Conservation (phyloP, 1,140 invertebrate species). For the Calephelis virginiensis region DNA sequence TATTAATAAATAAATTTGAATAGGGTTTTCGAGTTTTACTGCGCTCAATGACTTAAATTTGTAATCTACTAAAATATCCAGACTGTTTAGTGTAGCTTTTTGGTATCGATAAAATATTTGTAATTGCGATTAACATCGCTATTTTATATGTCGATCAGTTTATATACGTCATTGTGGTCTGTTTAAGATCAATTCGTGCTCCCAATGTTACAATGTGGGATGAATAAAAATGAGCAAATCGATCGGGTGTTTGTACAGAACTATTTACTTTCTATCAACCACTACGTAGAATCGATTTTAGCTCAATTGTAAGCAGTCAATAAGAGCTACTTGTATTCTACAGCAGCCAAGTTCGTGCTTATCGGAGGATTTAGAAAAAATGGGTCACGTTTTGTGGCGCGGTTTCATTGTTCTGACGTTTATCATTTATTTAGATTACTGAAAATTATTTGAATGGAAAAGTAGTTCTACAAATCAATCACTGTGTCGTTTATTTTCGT, state of each 20-base stretch:
- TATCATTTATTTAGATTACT: conserved; percentile 8
- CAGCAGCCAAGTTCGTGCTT: conserved; percentile 29
- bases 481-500: no score
- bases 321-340: conserved; percentile 8
- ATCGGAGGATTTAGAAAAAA: conserved; percentile 37
- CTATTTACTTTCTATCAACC: background rate
- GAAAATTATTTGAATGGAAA: no score
- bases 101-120: no score
- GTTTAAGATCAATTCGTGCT: conserved; percentile 4
- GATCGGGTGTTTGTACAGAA: background rate
- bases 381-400: conserved; percentile 35
- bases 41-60: no score
- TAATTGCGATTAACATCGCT: background rate
- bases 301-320: conserved; percentile 14
- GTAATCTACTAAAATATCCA: no score
- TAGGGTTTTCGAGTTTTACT: no score
- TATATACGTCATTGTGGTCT: background rate
- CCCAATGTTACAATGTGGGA: background rate
- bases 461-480: no score
- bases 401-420: conserved; percentile 29
- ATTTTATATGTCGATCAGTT: background rate
- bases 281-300: conserved; percentile 2
- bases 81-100: no score
- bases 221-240: conserved; percentile 4
- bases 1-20: no score